Evolutionary conservation across 64 coral and sea anemone genomes (phyloP), one percentile per base, ranked within the genome.

Genomic region (Trachythela sp.): DNA sequence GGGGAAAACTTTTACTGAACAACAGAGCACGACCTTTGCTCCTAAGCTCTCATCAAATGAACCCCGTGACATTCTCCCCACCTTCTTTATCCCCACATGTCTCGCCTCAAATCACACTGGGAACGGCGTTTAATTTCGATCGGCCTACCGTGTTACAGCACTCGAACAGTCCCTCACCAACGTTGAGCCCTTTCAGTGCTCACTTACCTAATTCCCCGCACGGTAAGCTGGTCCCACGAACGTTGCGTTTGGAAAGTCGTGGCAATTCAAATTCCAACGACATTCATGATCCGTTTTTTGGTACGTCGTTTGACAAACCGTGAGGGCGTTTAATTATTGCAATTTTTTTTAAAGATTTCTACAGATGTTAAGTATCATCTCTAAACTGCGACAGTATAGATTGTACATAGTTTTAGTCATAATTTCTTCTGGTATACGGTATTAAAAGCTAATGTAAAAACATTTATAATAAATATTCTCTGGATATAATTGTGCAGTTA

Each of bases 11-110:
- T 37, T 4, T 80, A 2, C 33, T 80, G 34, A 80, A 80, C 32
- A 80, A 80, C 75, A 80, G 75, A 80, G 75, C 75, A 37, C 75
- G 75, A 80, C 75, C 75, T 3, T 20, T 80, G 37, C 35, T 80
- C 7, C 20, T 80, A 0, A 80, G 15, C 32, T 20, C 59, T 68
- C 30, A 15, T 37, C 31, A 37, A 39, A 80, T 37, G 20, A 35
- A 80, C 75, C 33, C 33, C 13, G 13, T 39, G 6, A 15, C 75
- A 37, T 80, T 80, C 8, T 80, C 75, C 13, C 75, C 75, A 35
- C 37, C 75, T 1, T 39, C 75, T 1, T 35, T 80, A 35, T 80
- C 75, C 33, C 75, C 75, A 5, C 75, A 39, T 30, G 37, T 80
- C 4, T 80, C 75, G 15, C 75, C 75, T 37, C 75, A 80, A 80